Percentiles rank a stretch among this genome's conserved stretches.
These are phyloP conservation scores for Myotis vivesi DNA, from an alignment of 2,797 vertebrate genomes.

Conservation along the genomic window DNA sequence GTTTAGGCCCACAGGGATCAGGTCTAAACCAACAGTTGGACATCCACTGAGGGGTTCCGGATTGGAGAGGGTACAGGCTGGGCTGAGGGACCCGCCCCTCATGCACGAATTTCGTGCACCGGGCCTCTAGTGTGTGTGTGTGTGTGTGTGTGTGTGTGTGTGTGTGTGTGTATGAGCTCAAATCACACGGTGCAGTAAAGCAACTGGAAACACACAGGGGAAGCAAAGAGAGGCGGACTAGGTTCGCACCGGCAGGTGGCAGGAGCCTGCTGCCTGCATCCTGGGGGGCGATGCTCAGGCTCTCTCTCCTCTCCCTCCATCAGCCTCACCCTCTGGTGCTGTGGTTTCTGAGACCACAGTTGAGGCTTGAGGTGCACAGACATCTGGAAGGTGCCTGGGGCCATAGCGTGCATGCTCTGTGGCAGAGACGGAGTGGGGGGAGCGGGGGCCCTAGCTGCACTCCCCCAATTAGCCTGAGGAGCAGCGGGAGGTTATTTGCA, in stretches of 20 bases:
- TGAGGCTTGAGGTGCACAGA: conserved; percentile 17
- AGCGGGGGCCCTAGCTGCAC: neutral
- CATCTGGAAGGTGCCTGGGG: neutral
- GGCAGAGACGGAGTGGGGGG: neutral
- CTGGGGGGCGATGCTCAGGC: neutral
- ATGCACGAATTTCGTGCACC: too few species aligned
- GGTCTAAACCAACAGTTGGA: too few species aligned
- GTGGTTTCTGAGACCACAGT: neutral
- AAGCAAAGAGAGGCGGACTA: neutral
- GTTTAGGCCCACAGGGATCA: too few species aligned
- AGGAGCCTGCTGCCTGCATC: neutral
- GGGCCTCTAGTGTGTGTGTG: too few species aligned
- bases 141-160: too few species aligned
- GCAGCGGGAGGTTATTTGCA: conserved; percentile 11
- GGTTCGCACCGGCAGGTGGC: too few species aligned
- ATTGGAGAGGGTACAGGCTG: too few species aligned
- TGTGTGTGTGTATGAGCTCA: neutral
- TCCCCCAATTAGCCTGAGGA: conserved; percentile 28
- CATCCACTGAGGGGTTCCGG: too few species aligned
- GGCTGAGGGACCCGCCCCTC: too few species aligned
- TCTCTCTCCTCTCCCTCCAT: neutral
- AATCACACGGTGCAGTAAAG: neutral
- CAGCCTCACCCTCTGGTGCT: neutral
- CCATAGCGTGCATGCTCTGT: neutral
- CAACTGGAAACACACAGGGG: neutral